A percentile compares a stretch with the other conserved stretches of the same genome.
Evolutionary conservation across 1,140 invertebrate genomes (phyloP).

Genomic region (Leptestheria dahalacensis): DNA sequence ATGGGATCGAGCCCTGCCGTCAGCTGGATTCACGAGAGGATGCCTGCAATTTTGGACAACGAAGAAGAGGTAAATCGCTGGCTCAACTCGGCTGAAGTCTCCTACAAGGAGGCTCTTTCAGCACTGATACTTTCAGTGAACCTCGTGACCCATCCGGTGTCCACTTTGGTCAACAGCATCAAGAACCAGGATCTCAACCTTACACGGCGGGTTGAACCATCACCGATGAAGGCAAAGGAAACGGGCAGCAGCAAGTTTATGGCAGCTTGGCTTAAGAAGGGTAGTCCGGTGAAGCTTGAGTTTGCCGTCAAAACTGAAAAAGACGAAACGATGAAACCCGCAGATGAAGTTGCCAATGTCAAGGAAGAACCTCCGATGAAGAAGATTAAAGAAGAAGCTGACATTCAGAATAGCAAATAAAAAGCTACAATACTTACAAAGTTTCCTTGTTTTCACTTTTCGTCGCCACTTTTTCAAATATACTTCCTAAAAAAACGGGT

Average conservation of each 20-base stretch:
- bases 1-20: conserved; percentile 52
- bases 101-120: conserved; percentile 36
- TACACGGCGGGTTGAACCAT: conserved; percentile 34
- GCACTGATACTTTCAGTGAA: conserved; percentile 33
- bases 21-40: conserved; percentile 58
- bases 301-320: not conserved
- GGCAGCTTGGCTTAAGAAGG: conserved; percentile 12
- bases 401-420: too few species aligned
- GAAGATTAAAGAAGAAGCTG: not conserved
- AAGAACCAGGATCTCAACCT: conserved; percentile 50
- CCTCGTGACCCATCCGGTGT: conserved; percentile 51
- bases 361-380: too few species aligned
- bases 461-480: too few species aligned
- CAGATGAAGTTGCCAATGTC: too few species aligned
- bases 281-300: conserved; percentile 9
- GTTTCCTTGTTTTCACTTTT: too few species aligned
- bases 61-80: conserved; percentile 50
- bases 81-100: conserved; percentile 45
- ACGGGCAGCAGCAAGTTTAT: conserved; percentile 15
- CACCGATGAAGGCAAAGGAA: not conserved
- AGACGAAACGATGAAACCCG: not conserved
- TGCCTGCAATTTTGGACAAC: conserved; percentile 55
- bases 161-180: conserved; percentile 52
- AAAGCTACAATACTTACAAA: too few species aligned
- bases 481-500: too few species aligned